Evolutionary conservation across 1,140 invertebrate genomes (phyloP).

Genomic region (Bombus soroeensis): DNA sequence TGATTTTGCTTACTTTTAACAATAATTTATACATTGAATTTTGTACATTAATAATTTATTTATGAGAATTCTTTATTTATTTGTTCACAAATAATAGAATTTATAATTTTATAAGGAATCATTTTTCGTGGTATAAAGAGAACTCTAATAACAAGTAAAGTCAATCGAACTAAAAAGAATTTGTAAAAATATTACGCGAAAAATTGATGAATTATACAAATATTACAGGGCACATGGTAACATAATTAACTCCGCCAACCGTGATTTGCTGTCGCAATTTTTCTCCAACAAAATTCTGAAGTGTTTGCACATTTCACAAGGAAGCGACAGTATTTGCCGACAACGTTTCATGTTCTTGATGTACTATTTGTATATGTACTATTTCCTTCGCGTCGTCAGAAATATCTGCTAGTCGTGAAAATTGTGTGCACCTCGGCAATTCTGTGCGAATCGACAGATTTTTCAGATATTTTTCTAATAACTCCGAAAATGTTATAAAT

Average conservation of each 20-base stretch:
- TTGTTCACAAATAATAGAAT: neutral
- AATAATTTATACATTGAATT: too few relatives aligned
- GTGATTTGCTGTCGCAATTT: neutral
- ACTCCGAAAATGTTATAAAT: neutral
- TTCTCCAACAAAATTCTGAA: neutral
- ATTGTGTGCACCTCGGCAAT: neutral
- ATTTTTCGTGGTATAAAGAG: neutral
- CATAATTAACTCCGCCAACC: constrained; percentile 9
- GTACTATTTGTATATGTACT: neutral
- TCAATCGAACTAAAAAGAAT: neutral
- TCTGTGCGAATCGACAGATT: neutral
- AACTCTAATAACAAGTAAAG: neutral
- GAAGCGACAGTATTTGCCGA: constrained; percentile 16
- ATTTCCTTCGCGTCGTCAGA: neutral
- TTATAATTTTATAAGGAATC: neutral
- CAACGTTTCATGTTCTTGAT: constrained; percentile 7
- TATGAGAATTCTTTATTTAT: neutral
- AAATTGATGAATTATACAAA: constrained; percentile 5
- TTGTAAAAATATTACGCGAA: neutral
- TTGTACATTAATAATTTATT: neutral
- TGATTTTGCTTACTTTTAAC: neutral
- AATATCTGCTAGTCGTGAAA: neutral
- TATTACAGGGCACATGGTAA: neutral
- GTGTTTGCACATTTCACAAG: constrained; percentile 12
- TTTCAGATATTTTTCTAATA: neutral